A percentile compares a stretch with the other conserved stretches of the same genome.
Evolutionary conservation across 2,113 vertebrate species (phyloP).

Genomic region (Cryptotis parvus): DNA sequence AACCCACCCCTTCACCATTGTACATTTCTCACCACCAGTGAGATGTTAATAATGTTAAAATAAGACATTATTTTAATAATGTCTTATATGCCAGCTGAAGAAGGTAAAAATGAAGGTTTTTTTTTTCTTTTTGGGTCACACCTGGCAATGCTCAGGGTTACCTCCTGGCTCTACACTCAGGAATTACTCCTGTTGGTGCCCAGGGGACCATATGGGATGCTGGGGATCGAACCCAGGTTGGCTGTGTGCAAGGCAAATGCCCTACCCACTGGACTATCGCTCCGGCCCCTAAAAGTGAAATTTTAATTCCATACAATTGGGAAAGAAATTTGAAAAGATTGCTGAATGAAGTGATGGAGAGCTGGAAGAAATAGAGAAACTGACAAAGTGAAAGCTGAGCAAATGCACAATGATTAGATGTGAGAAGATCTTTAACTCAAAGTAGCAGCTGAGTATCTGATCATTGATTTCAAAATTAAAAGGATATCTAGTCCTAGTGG

Average conservation of each 20-base stretch:
- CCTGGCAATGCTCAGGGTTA: too few species aligned
- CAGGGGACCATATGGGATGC: too few species aligned
- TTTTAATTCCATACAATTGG: background rate
- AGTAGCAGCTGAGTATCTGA: background rate
- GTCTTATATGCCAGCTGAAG: background rate
- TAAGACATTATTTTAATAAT: slow-evolving; percentile 13
- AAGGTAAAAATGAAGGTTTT: slow-evolving; percentile 29
- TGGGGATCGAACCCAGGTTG: too few species aligned
- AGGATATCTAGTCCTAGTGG: background rate
- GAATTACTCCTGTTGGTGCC: too few species aligned
- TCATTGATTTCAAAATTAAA: background rate
- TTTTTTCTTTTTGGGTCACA: too few species aligned
- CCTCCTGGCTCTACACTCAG: too few species aligned
- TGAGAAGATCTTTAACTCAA: background rate
- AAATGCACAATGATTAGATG: background rate
- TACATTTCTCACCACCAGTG: too few species aligned
- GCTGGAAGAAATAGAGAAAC: background rate
- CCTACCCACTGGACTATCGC: too few species aligned
- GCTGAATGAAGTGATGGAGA: background rate
- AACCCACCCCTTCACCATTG: too few species aligned
- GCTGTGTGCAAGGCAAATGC: too few species aligned
- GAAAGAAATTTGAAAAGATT: background rate
- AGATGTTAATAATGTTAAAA: too few species aligned
- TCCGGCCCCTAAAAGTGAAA: slow-evolving; percentile 33
- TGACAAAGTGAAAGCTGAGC: background rate